Percentiles rank a stretch among this genome's conserved stretches.
These are phyloP conservation scores for Tragelaphus scriptus DNA, from an alignment of 2,113 vertebrate genomes.

Conservation along the genomic window DNA sequence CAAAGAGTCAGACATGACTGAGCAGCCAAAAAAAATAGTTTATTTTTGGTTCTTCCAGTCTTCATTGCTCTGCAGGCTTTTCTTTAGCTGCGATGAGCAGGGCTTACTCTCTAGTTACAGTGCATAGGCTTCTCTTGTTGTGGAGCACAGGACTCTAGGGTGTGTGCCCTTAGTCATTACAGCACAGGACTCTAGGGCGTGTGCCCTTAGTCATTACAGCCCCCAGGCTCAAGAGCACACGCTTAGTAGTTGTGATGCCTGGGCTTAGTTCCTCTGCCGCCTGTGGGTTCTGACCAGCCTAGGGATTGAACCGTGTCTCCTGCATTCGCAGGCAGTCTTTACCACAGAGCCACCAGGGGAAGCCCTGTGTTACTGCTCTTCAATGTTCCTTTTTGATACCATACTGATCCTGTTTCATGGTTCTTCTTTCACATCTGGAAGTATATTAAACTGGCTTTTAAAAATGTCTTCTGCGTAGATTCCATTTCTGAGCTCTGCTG, in stretches of 20 bases:
- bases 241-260: neutral
- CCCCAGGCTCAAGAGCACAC: neutral
- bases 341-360: neutral
- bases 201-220: neutral
- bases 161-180: neutral
- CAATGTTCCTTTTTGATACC: neutral
- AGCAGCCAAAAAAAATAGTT: neutral
- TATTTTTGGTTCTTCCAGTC: neutral
- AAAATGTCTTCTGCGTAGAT: neutral
- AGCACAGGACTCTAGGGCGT: neutral
- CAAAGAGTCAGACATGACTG: neutral
- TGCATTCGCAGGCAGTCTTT: neutral
- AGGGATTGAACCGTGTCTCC: neutral
- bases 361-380: neutral
- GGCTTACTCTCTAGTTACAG: neutral
- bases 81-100: neutral
- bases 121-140: neutral
- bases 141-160: neutral
- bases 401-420: neutral
- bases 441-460: neutral
- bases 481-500: neutral
- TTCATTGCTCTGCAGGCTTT: neutral
- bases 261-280: neutral
- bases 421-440: neutral
- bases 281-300: neutral